These are phyloP conservation scores for Acanthoscelides obtectus DNA, from an alignment of 2,888 invertebrate genomes.

Conservation along the genomic window DNA sequence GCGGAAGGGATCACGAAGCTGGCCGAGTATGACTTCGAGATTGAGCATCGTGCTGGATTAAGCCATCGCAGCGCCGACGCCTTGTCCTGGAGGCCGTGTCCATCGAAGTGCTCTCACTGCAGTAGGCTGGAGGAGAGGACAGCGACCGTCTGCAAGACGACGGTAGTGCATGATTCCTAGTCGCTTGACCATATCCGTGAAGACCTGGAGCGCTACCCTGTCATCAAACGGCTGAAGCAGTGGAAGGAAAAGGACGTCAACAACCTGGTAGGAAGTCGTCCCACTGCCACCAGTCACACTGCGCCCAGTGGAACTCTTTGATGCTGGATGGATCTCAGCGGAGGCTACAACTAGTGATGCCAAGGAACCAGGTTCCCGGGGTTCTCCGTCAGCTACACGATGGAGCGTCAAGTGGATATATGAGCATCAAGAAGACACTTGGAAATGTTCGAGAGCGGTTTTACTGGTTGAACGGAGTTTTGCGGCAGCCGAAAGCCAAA, in stretches of 20 bases:
- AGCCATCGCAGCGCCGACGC: conserved; percentile 16
- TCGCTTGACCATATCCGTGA: neutral
- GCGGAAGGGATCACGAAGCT: conserved; percentile 35
- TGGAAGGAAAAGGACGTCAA: neutral
- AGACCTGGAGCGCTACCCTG: neutral
- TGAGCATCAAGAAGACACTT: too few relatives aligned
- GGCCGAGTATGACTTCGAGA: conserved; percentile 26
- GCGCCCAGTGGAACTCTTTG: conserved; percentile 7
- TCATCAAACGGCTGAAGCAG: neutral
- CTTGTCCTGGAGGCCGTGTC: conserved; percentile 17
- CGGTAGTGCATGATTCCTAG: neutral
- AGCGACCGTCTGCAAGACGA: neutral
- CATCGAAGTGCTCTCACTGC: conserved; percentile 13
- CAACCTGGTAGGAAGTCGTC: conserved; percentile 3
- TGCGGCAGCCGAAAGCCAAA: conserved; percentile 1
- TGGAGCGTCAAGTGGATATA: too few relatives aligned
- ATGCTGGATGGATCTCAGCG: too few relatives aligned
- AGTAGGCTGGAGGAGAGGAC: neutral
- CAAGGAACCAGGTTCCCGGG: too few relatives aligned
- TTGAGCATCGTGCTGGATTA: conserved; percentile 10
- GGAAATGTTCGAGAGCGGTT: too few relatives aligned
- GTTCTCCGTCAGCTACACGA: too few relatives aligned
- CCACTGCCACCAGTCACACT: neutral
- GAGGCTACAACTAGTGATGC: too few relatives aligned
- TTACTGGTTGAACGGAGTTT: too few relatives aligned